These are phyloP conservation scores for Pseudopipra pipra DNA, from an alignment of 2,113 vertebrate genomes.

Conservation along the genomic window DNA sequence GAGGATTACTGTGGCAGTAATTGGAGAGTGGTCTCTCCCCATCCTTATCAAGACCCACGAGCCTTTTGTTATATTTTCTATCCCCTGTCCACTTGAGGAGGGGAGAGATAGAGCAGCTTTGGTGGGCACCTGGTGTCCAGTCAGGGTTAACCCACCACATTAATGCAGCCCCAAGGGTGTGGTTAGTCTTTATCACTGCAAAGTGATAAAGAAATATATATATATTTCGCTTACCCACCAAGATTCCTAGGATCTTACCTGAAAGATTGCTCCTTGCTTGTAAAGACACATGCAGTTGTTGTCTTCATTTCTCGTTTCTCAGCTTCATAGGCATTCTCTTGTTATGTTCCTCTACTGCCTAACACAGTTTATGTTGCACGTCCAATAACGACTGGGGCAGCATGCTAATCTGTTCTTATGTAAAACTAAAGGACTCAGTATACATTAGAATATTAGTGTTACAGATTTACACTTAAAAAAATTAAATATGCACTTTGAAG, in stretches of 20 bases:
- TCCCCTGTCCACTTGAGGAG: not conserved
- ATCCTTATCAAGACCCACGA: not conserved
- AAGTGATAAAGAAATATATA: too few species aligned
- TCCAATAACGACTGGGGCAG: not conserved
- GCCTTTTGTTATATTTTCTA: not conserved
- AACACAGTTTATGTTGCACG: not conserved
- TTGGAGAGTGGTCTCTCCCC: not conserved
- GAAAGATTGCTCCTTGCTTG: not conserved
- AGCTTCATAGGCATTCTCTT: not conserved
- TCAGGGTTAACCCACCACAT: not conserved
- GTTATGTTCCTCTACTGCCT: not conserved
- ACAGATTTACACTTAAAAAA: not conserved
- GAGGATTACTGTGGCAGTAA: too few species aligned
- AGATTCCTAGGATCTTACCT: not conserved
- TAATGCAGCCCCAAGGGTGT: not conserved
- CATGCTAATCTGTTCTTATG: not conserved
- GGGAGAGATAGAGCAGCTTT: not conserved
- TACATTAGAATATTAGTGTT: not conserved
- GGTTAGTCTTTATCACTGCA: not conserved
- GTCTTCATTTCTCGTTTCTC: not conserved
- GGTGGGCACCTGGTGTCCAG: not conserved
- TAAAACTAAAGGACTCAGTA: not conserved
- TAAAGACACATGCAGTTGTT: fast-evolving
- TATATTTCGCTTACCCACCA: not conserved
- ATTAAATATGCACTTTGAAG: not conserved